Conservation (phyloP, 2,888 invertebrate species). For the Pocota personata region DNA sequence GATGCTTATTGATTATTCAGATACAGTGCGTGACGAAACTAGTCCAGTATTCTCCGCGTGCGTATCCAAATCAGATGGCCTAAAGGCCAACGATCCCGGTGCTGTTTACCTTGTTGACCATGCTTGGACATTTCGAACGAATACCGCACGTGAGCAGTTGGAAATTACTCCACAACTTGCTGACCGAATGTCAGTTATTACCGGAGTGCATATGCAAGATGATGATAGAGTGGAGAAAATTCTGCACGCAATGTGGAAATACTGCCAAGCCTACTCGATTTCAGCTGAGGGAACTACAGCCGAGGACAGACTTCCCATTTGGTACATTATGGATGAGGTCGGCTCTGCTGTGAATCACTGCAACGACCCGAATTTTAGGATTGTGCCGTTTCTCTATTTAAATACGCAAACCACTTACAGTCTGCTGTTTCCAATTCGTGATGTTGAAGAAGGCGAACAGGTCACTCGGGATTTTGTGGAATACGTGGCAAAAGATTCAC, state of each 20-base stretch:
- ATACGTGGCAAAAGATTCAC: conserved; percentile 84
- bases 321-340: conserved; percentile 98
- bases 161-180: conserved; percentile 86
- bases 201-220: conserved; percentile 84
- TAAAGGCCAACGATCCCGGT: conserved; percentile 85
- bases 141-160: conserved; percentile 86
- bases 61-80: conserved; percentile 85
- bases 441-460: conserved; percentile 86
- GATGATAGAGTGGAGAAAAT: conserved; percentile 85
- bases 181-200: conserved; percentile 89
- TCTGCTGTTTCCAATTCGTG: conserved; percentile 89
- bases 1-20: conserved; percentile 87
- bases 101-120: conserved; percentile 95
- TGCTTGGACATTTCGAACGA: conserved; percentile 93
- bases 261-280: conserved; percentile 90
- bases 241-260: conserved; percentile 89
- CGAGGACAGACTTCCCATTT: conserved; percentile 90
- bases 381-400: conserved; percentile 91
- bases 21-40: conserved; percentile 78
- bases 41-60: conserved; percentile 88
- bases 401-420: conserved; percentile 89
- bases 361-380: conserved; percentile 90
- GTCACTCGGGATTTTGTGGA: conserved; percentile 92
- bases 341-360: conserved; percentile 93
- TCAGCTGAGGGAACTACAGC: conserved; percentile 85